phyloP scores from a whole-genome alignment of 1,140 invertebrate species.

The Ctenoplectra terminalis region DNA sequence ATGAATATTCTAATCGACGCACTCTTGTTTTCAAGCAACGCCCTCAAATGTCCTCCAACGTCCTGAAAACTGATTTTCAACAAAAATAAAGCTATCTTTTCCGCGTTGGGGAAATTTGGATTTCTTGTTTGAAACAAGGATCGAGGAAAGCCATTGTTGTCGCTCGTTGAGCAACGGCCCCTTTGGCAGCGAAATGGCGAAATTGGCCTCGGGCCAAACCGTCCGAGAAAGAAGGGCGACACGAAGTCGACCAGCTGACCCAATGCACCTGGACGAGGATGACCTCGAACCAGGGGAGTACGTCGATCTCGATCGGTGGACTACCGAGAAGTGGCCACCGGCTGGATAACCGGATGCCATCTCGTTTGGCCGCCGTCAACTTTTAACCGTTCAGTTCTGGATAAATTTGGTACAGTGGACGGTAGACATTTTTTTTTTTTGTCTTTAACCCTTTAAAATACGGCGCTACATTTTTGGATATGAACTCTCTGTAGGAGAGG shows the following conservation, averaged over 20 bases:
- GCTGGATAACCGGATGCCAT: slow-evolving; percentile 56
- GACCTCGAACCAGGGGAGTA: slow-evolving; percentile 58
- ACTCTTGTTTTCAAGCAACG: no score
- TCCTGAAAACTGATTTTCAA: no score
- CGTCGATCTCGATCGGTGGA: slow-evolving; percentile 50
- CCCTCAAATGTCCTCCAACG: no score
- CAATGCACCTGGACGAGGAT: slow-evolving; percentile 60
- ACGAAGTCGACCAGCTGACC: slow-evolving; percentile 66
- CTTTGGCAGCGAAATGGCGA: slow-evolving; percentile 18
- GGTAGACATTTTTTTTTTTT: no score
- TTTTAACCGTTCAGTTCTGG: background rate
- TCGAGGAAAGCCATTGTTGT: background rate
- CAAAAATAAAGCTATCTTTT: background rate
- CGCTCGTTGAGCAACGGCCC: slow-evolving; percentile 6
- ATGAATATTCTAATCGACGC: no score
- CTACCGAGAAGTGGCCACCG: slow-evolving; percentile 48
- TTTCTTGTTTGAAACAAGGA: slow-evolving; percentile 1
- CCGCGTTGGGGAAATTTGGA: background rate
- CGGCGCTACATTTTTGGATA: no score
- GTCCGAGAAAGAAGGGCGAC: slow-evolving; percentile 59
- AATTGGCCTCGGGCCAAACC: slow-evolving; percentile 54
- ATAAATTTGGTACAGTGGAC: background rate
- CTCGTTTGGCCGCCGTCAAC: background rate
- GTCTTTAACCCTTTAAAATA: no score
- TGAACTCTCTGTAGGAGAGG: no score